These are phyloP conservation scores for Sebastes paucispinis DNA, from an alignment of 2,797 vertebrate species.

Conservation along the genomic window DNA sequence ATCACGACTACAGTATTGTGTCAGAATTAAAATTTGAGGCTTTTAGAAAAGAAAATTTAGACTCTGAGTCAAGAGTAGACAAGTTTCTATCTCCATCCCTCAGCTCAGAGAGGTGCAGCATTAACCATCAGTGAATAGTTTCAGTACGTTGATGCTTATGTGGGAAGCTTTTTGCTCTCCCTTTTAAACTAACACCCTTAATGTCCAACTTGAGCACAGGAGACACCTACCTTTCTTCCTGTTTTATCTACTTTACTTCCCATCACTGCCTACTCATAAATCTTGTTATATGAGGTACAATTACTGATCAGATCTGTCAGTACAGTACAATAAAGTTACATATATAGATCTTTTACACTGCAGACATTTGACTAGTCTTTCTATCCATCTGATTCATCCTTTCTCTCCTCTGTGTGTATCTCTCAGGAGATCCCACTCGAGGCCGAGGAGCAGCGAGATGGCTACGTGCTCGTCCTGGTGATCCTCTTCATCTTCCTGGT, in stretches of 20 bases:
- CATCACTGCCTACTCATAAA: neutral
- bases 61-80: neutral
- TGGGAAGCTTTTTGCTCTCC: conserved; percentile 19
- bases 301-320: neutral
- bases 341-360: neutral
- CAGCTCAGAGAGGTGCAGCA: neutral
- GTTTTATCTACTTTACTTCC: neutral
- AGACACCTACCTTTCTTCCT: neutral
- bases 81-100: neutral
- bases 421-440: conserved; percentile 73
- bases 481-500: conserved; percentile 91
- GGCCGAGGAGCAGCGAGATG: conserved; percentile 81
- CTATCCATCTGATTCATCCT: neutral
- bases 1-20: no score
- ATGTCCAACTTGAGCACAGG: neutral
- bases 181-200: neutral
- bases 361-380: neutral
- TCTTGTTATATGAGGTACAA: neutral
- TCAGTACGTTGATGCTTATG: conserved; percentile 45
- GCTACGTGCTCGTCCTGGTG: conserved; percentile 89
- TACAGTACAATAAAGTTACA: neutral
- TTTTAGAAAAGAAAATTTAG: neutral
- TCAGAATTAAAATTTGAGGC: neutral
- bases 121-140: conserved; percentile 36
- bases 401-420: conserved; percentile 3